Evolutionary conservation across 2,797 vertebrate species (phyloP), one percentile per base, ranked within the genome.

Genomic region (Limnodromus scolopaceus): DNA sequence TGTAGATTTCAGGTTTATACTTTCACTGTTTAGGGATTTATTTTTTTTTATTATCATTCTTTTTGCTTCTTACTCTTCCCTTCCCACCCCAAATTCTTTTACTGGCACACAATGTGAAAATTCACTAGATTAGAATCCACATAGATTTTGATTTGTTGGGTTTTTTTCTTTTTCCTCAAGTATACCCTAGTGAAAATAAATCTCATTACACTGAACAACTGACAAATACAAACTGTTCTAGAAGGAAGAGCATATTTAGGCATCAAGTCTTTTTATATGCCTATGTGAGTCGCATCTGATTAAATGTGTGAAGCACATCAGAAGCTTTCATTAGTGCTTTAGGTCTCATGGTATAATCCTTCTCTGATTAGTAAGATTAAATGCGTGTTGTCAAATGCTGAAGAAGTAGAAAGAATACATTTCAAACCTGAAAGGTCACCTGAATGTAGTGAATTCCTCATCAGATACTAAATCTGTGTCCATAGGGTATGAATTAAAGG

Each of bases 351-450:
- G 20, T 34, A 12, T 19, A 76, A 89, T 72, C 38, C 49, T 74
- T 79, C 90, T 43, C 80, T 93, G 86, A 81, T 86, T 75, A 88
- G 19, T 45, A 20, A 89, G 65, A 78, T 86, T 87, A 54, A 88
- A 55, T 82, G 38, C 25, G 48, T 30, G 2, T 71, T 91, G 88
- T 46, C 69, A 63, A 27, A 16, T 18, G 65, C 48, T 57, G 76
- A 65, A 78, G 57, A 69, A 78, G 43, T 75, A 71, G 39, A 43
- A 86, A 69, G 32, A 94, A 83, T 7, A 19, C 69, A 38, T 81
- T 88, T 81, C 28, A 53, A 74, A 49, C 22, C 36, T 36, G 61
- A 64, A 89, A 39, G 60, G 39, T 79, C 75, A 39, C 27, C 71
- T 13, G 41, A 58, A 85, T 16, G 34, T 32, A 49, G 32, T 8